Evolutionary conservation across 2,888 invertebrate species (phyloP).

Genomic region (Prosapia bicincta): DNA sequence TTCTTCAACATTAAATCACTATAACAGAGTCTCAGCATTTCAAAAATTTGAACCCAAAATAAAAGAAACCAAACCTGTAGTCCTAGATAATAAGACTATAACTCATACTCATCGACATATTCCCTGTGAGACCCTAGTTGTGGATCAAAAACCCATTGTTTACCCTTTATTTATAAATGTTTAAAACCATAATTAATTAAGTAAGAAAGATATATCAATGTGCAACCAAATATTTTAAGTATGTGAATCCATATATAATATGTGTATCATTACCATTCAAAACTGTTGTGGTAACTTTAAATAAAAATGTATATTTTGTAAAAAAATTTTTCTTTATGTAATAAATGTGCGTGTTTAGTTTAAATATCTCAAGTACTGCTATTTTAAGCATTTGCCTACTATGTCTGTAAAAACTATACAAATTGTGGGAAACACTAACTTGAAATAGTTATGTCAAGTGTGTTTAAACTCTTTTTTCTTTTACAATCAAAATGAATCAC

Average conservation of each 20-base stretch:
- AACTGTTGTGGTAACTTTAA: neutral
- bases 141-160: neutral
- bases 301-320: neutral
- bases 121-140: neutral
- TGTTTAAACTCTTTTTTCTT: too few relatives aligned
- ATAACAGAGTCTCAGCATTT: neutral
- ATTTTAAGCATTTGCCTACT: too few relatives aligned
- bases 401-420: too few relatives aligned
- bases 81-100: neutral
- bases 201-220: neutral
- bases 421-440: too few relatives aligned
- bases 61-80: neutral
- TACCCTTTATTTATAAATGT: neutral
- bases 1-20: neutral
- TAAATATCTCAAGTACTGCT: too few relatives aligned
- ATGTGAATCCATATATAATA: neutral
- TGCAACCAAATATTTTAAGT: neutral
- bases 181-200: neutral
- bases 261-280: neutral
- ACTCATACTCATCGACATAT: neutral
- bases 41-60: neutral
- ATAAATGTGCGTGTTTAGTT: neutral
- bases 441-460: too few relatives aligned
- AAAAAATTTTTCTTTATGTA: neutral
- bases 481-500: too few relatives aligned